Percentiles rank a stretch among this genome's conserved stretches.
Conservation (phyloP, 1,140 invertebrate species). For the Sitodiplosis mosellana region DNA sequence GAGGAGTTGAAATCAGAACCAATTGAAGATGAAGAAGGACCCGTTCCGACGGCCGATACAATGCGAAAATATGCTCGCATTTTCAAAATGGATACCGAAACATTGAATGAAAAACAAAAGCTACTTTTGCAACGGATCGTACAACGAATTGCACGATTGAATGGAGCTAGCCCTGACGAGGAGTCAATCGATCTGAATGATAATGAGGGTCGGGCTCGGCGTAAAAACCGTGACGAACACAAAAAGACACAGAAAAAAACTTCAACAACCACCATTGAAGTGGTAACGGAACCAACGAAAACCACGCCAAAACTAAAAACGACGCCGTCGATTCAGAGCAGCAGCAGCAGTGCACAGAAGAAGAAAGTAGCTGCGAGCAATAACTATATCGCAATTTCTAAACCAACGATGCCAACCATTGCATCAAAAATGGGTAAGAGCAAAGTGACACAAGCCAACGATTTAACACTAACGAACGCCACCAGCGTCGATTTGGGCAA, state of each 20-base stretch:
- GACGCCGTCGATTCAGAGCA: background rate
- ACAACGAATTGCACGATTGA: conserved; percentile 17
- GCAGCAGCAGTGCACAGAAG: no score
- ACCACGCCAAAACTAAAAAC: background rate
- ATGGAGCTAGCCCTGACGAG: background rate
- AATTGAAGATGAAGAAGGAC: background rate
- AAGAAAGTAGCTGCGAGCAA: background rate
- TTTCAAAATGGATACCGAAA: conserved; percentile 20
- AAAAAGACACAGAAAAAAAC: background rate
- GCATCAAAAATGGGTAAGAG: background rate
- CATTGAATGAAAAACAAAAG: conserved; percentile 22
- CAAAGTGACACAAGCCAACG: no score
- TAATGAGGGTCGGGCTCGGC: background rate
- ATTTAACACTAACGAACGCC: background rate
- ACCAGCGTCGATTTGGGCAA: background rate
- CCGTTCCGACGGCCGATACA: background rate
- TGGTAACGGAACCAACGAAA: background rate
- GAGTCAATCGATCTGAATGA: background rate
- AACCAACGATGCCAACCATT: background rate
- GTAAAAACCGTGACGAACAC: background rate
- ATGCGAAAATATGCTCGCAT: conserved; percentile 3
- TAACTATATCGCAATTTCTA: background rate
- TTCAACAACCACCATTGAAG: background rate
- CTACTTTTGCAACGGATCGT: conserved; percentile 23
- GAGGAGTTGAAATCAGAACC: no score